phyloP scores from a whole-genome alignment of 2,888 invertebrate genomes.

The Apodemia duryi region DNA sequence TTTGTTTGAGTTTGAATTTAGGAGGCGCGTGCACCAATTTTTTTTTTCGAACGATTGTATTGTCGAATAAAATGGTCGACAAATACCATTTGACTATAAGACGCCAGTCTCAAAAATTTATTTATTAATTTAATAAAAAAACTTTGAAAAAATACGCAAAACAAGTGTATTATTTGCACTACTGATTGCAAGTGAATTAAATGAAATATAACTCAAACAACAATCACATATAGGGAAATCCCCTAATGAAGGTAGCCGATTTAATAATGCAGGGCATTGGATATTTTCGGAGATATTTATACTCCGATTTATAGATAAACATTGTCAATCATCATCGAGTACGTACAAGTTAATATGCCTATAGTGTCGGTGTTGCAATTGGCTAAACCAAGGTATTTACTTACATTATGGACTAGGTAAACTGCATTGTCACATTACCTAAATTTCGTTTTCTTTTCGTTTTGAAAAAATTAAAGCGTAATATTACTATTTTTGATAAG shows the following conservation, averaged over 20 bases:
- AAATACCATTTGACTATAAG: constrained; percentile 18
- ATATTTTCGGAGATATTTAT: constrained; percentile 9
- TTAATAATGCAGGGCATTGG: not conserved
- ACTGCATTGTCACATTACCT: no score
- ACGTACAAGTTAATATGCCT: constrained; percentile 1
- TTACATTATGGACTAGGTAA: no score
- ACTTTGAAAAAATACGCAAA: not conserved
- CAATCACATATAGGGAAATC: not conserved
- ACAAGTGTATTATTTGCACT: not conserved
- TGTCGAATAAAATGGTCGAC: constrained; percentile 21
- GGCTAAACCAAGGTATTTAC: not conserved
- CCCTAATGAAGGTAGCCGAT: constrained; percentile 8
- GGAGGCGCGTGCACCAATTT: constrained; percentile 17
- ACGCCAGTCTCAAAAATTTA: constrained; percentile 10
- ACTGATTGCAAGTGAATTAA: not conserved
- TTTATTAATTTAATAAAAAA: not conserved
- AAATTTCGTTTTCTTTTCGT: no score
- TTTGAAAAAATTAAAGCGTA: no score
- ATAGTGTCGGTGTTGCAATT: constrained; percentile 4
- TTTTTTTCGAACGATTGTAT: constrained; percentile 21
- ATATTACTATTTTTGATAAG: no score
- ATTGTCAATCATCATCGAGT: constrained; percentile 2
- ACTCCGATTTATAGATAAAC: constrained; percentile 5
- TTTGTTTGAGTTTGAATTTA: not conserved
- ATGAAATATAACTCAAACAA: not conserved